phyloP scores from a whole-genome alignment of 2,113 vertebrate species.

The Paradisaea rubra region DNA sequence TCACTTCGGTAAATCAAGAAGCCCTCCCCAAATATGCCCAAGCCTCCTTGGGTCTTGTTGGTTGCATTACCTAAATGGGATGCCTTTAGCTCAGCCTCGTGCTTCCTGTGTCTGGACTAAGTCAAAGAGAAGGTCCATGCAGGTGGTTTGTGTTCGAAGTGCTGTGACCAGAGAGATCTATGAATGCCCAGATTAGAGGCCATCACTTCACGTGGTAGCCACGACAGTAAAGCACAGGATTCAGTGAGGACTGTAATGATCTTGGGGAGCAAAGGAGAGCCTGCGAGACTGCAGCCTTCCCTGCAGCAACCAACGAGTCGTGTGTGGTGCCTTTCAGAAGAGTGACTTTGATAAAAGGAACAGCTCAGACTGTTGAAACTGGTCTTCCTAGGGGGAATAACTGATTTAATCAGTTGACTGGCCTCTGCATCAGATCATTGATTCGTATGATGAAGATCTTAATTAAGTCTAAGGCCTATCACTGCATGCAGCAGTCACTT shows the following conservation, averaged over 20 bases:
- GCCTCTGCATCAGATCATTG: background rate
- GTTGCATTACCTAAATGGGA: rapidly evolving
- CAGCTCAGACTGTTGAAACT: background rate
- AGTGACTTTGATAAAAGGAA: background rate
- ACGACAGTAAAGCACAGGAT: rapidly evolving
- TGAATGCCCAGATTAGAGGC: background rate
- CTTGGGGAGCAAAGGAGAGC: background rate
- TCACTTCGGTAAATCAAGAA: background rate
- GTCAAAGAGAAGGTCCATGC: background rate
- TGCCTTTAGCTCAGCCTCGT: background rate
- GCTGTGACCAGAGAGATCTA: background rate
- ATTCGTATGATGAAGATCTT: background rate
- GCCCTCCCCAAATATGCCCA: background rate
- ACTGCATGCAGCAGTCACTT: background rate
- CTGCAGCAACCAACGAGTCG: background rate
- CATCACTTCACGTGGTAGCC: background rate
- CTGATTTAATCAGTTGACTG: background rate
- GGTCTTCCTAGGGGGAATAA: background rate
- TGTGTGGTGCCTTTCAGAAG: background rate
- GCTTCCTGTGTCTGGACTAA: background rate
- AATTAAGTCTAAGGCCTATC: background rate
- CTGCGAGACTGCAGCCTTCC: background rate
- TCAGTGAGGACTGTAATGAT: background rate
- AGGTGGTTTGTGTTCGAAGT: background rate
- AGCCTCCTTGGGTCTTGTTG: background rate